These are phyloP conservation scores for Eristalinus aeneus DNA, from an alignment of 2,888 invertebrate genomes.

Conservation along the genomic window DNA sequence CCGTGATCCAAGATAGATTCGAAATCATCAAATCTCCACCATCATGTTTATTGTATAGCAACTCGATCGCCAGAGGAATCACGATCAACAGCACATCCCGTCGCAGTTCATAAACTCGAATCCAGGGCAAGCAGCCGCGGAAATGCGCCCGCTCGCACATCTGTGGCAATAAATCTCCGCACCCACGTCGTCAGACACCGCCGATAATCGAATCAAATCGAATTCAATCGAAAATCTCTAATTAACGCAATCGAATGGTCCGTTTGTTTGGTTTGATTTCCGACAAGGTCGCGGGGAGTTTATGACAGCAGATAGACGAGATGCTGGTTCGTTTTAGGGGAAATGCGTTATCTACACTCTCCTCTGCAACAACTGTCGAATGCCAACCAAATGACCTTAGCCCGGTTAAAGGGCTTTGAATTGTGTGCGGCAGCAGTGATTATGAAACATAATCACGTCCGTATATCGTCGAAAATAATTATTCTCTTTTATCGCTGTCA, in stretches of 20 bases:
- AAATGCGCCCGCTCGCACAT: neutral
- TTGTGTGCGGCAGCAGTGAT: neutral
- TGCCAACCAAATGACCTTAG: neutral
- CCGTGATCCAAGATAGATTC: neutral
- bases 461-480: slow-evolving; percentile 18
- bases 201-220: neutral
- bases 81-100: neutral
- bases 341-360: neutral
- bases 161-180: neutral
- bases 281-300: neutral
- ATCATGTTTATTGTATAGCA: neutral
- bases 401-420: neutral
- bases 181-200: neutral
- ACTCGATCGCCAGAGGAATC: too few relatives aligned
- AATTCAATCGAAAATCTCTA: neutral
- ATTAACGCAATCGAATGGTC: neutral
- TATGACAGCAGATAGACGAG: neutral
- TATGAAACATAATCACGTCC: neutral
- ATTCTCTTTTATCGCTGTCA: slow-evolving; percentile 37
- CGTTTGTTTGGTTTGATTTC: neutral
- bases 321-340: neutral
- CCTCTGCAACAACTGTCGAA: neutral
- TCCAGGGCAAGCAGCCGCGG: neutral
- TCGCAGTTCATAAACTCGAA: neutral
- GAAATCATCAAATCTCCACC: neutral